These are phyloP conservation scores for Keiferia lycopersicella DNA, from an alignment of 2,888 invertebrate genomes.

Conservation along the genomic window DNA sequence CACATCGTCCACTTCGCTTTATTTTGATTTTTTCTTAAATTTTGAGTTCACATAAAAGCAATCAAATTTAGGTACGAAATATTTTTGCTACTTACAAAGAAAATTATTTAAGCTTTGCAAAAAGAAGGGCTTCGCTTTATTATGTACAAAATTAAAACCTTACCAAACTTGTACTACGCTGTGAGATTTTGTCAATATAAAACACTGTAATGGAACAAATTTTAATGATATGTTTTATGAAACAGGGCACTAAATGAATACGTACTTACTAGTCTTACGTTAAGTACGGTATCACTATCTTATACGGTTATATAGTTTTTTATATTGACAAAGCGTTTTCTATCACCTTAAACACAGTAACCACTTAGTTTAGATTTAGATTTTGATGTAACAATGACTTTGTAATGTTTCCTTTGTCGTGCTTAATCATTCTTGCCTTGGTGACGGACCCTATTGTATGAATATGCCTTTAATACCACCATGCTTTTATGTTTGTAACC, in stretches of 20 bases:
- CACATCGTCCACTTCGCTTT: slow-evolving; percentile 25
- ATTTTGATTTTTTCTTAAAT: slow-evolving; percentile 38
- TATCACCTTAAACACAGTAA: slow-evolving; percentile 30
- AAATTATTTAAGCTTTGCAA: slow-evolving; percentile 25
- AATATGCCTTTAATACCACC: slow-evolving; percentile 51
- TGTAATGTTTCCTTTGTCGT: slow-evolving; percentile 69
- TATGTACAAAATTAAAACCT: slow-evolving; percentile 41
- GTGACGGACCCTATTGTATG: slow-evolving; percentile 64
- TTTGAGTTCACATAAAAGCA: slow-evolving; percentile 27
- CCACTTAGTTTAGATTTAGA: slow-evolving; percentile 37
- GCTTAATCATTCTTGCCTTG: slow-evolving; percentile 81
- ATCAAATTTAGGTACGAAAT: slow-evolving; percentile 3
- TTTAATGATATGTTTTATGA: too few relatives aligned
- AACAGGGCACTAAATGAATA: too few relatives aligned
- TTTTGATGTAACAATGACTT: slow-evolving; percentile 46
- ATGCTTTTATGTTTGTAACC: slow-evolving; percentile 45
- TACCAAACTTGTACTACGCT: slow-evolving; percentile 27
- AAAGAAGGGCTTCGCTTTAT: slow-evolving; percentile 53
- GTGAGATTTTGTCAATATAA: slow-evolving; percentile 37
- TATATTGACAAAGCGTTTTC: slow-evolving; percentile 35
- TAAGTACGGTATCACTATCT: neutral
- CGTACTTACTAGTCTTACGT: too few relatives aligned
- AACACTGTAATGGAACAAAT: slow-evolving; percentile 30
- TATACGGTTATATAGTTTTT: slow-evolving; percentile 6
- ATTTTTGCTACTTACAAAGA: slow-evolving; percentile 8